Evolutionary conservation across 2,888 invertebrate species (phyloP), one percentile per base, ranked within the genome.

Genomic region (Ditula angustiorana): DNA sequence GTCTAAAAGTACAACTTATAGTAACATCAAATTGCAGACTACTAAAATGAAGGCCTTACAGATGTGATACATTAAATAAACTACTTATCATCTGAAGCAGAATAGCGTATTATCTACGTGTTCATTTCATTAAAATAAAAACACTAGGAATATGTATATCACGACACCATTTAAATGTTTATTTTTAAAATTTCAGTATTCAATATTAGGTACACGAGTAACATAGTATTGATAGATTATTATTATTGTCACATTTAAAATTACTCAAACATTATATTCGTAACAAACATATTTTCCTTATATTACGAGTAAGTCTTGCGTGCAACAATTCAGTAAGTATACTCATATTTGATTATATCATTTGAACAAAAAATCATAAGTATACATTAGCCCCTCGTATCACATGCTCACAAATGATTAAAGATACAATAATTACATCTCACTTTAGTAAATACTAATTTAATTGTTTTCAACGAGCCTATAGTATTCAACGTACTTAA

Each of bases 331-430:
- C 21, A 44, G 33, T 46, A 53, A 44, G 33, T 46, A 53, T 58
- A 46, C 44, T 46, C 16, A 26, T 26, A 16, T 46, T 53, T 58
- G 35, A 58, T 63, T 58, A 63, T 16, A 64, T n/a, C 21, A 58
- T 26, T 56, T 37, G 37, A 28, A 56, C 28, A 56, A 41, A 21
- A 49, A 50, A 41, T 50, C 33, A 41, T 57, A 62, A 62, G 37
- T 37, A 57, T 57, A 24, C 56, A 33, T 16, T 30, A 57, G 57
- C 24, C 57, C 49, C 62, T 7, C 13, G 23, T 58, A 58, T 57
- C 63, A 63, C 63, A 46, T 52, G 41, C 57, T 61, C 47, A 35
- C 35, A 55, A 52, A 44, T 19, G 46, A 55, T 47, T 55, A 61
- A 23, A 41, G 49, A 56, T 41, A 52, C 28, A 50, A 49, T 50